Evolutionary conservation across 2,797 vertebrate species (phyloP).

Genomic region (Denticeps clupeoides): DNA sequence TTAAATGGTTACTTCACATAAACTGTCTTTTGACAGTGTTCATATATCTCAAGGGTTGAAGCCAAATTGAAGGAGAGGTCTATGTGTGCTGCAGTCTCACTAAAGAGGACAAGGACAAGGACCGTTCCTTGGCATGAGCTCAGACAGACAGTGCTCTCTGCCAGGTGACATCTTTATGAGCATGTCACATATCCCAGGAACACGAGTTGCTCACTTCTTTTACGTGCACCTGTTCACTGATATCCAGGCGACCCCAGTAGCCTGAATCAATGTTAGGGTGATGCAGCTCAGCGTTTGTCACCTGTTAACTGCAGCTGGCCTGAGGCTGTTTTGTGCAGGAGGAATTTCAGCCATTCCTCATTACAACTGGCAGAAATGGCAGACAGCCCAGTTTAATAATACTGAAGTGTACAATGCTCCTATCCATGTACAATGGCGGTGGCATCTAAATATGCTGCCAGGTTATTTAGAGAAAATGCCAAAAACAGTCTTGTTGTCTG

Average conservation of each 20-base stretch:
- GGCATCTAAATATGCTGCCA: too few relatives aligned
- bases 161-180: constrained; percentile 28
- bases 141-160: constrained; percentile 9
- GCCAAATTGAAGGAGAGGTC: too few relatives aligned
- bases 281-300: constrained; percentile 15
- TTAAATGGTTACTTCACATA: too few relatives aligned
- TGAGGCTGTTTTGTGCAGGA: constrained; percentile 4
- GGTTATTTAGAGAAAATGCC: too few relatives aligned
- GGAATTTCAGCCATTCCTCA: constrained; percentile 19
- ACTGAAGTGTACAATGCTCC: too few relatives aligned
- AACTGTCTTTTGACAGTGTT: too few relatives aligned
- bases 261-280: constrained; percentile 25
- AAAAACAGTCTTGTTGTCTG: too few relatives aligned
- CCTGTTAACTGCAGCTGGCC: constrained; percentile 35
- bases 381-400: too few relatives aligned
- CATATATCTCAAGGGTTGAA: too few relatives aligned
- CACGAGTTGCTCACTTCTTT: constrained; percentile 12
- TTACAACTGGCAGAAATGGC: constrained; percentile 25
- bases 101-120: constrained; percentile 26
- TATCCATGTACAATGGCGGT: too few relatives aligned
- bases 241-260: constrained; percentile 25
- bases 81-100: too few relatives aligned
- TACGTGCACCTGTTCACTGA: constrained; percentile 36
- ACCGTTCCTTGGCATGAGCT: background rate
- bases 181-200: constrained; percentile 17